Conservation (phyloP, 1,140 invertebrate genomes). For the Drosophila sp. region DNA sequence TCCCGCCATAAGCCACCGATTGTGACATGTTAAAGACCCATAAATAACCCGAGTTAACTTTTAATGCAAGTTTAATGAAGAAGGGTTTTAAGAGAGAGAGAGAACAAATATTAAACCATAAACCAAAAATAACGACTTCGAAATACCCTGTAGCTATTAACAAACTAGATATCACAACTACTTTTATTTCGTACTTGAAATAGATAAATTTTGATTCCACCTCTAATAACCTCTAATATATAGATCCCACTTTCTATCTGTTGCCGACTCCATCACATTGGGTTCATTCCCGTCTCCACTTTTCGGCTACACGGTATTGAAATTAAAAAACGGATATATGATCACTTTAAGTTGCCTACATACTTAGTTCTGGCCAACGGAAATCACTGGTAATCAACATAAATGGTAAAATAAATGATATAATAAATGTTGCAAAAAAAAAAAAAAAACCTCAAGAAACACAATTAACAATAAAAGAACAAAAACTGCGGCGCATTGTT, state of each 20-base stretch:
- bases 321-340: constrained; percentile 31
- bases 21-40: constrained; percentile 53
- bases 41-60: constrained; percentile 56
- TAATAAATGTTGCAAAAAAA: constrained; percentile 44
- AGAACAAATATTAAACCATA: neutral
- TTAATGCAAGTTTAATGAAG: constrained; percentile 61
- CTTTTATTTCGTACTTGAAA: too few relatives aligned
- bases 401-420: constrained; percentile 50
- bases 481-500: constrained; percentile 33
- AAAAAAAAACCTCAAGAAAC: constrained; percentile 10
- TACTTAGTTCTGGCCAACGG: constrained; percentile 47
- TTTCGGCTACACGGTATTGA: neutral
- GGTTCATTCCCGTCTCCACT: too few relatives aligned
- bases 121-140: neutral
- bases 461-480: constrained; percentile 21
- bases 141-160: neutral
- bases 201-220: too few relatives aligned
- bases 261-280: too few relatives aligned
- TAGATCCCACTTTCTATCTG: too few relatives aligned
- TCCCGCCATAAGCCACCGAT: constrained; percentile 16
- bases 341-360: constrained; percentile 28
- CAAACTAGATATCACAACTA: too few relatives aligned
- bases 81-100: constrained; percentile 32
- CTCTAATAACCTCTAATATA: too few relatives aligned
- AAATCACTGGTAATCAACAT: constrained; percentile 61